These are phyloP conservation scores for Drosophila mercatorum DNA, from an alignment of 2,888 invertebrate species.

Conservation along the genomic window DNA sequence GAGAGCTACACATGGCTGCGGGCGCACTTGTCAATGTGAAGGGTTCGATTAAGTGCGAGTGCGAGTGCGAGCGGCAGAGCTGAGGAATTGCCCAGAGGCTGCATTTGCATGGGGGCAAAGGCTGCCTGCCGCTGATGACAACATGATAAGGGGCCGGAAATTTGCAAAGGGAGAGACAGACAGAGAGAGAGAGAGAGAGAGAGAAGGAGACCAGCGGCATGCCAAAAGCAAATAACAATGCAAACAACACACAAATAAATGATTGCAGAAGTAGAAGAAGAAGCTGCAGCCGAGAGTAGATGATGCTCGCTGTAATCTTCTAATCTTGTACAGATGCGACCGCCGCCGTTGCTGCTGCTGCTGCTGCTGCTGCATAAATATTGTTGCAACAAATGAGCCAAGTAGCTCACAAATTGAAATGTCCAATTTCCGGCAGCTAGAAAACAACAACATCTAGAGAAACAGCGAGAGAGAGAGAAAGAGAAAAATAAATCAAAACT, in stretches of 20 bases:
- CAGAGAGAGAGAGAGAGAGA: not conserved
- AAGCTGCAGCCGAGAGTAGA: conserved; percentile 34
- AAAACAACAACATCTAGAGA: not conserved
- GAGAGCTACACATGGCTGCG: conserved; percentile 40
- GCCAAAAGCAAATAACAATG: conserved; percentile 44
- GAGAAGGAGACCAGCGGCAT: conserved; percentile 10
- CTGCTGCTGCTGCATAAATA: conserved; percentile 54
- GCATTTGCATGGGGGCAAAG: conserved; percentile 55
- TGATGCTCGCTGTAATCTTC: conserved; percentile 20
- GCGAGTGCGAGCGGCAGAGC: conserved; percentile 9
- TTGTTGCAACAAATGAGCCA: conserved; percentile 56
- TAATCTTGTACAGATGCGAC: conserved; percentile 23
- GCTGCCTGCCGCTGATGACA: conserved; percentile 55
- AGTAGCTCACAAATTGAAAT: conserved; percentile 36
- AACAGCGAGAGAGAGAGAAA: conserved; percentile 13
- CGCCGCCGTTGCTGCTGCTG: conserved; percentile 35
- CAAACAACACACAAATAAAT: conserved; percentile 33
- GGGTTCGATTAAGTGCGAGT: conserved; percentile 56
- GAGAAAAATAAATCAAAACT: conserved; percentile 58
- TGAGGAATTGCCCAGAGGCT: conserved; percentile 47
- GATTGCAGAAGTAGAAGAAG: not conserved
- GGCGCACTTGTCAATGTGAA: conserved; percentile 61
- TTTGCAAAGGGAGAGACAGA: conserved; percentile 23
- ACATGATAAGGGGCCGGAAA: conserved; percentile 58
- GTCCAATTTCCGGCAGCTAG: conserved; percentile 55